phyloP scores from a whole-genome alignment of 2,888 invertebrate species.

The Drosophila putrida region DNA sequence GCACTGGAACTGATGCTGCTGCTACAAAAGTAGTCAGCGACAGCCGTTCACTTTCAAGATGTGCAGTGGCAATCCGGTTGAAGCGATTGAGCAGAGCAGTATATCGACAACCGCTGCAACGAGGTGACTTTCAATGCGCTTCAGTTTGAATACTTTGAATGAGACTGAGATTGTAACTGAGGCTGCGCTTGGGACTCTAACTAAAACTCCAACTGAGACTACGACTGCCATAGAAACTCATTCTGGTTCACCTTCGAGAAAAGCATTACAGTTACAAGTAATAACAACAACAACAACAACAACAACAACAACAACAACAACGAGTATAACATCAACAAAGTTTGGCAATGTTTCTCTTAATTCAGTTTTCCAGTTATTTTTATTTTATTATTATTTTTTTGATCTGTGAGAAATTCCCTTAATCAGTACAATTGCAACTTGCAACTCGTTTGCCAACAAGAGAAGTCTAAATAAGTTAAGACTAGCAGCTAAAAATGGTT shows the following conservation, averaged over 20 bases:
- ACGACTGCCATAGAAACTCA: constrained; percentile 40
- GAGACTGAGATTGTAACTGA: constrained; percentile 28
- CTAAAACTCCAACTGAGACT: constrained; percentile 26
- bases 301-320: constrained; percentile 27
- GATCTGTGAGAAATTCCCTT: constrained; percentile 79
- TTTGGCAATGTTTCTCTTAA: constrained; percentile 54
- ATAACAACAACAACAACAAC: constrained; percentile 26
- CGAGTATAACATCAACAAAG: constrained; percentile 30
- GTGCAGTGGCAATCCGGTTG: constrained; percentile 70
- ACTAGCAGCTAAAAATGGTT: constrained; percentile 52
- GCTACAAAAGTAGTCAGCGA: constrained; percentile 3
- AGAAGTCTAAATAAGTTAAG: constrained; percentile 46
- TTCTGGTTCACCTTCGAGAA: constrained; percentile 81
- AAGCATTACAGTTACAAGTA: constrained; percentile 57
- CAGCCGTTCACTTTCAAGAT: constrained; percentile 73
- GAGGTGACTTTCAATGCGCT: constrained; percentile 66
- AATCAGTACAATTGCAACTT: constrained; percentile 72
- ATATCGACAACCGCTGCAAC: constrained; percentile 34
- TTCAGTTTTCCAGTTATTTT: constrained; percentile 52
- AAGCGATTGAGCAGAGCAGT: constrained; percentile 43
- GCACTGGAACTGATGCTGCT: constrained; percentile 74
- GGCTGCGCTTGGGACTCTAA: constrained; percentile 34
- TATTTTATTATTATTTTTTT: constrained; percentile 39
- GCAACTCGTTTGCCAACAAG: constrained; percentile 28
- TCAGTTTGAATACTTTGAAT: constrained; percentile 51